Percentiles rank a stretch among this genome's conserved stretches.
Conservation (phyloP, 1,140 invertebrate genomes). For the Drosophila sp. region DNA sequence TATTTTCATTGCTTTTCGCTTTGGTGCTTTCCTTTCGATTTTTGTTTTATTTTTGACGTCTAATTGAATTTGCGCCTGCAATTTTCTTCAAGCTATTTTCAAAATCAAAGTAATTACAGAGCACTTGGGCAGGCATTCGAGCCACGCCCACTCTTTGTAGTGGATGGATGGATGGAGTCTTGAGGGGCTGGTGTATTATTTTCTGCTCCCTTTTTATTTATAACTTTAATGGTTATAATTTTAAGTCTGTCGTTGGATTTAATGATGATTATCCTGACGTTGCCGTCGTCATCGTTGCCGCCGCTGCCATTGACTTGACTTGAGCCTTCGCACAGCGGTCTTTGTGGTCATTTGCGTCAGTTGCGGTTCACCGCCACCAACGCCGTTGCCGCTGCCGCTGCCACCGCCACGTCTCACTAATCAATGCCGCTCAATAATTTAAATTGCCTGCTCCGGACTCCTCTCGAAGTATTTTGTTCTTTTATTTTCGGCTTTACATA, state of each 20-base stretch:
- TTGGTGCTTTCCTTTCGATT: background rate
- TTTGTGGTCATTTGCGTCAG: conserved; percentile 63
- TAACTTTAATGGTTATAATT: conserved; percentile 79
- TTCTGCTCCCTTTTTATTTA: conserved; percentile 65
- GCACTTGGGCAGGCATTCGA: conserved; percentile 31
- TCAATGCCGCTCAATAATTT: conserved; percentile 76
- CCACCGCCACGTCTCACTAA: conserved; percentile 25
- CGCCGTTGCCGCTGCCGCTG: too few species aligned
- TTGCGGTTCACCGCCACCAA: conserved; percentile 16
- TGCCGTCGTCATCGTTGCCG: background rate
- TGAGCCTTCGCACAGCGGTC: conserved; percentile 21
- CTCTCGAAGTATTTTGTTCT: conserved; percentile 40
- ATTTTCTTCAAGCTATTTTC: conserved; percentile 47
- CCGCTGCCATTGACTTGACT: too few species aligned
- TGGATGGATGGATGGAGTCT: conserved; percentile 16
- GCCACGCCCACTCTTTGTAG: conserved; percentile 45
- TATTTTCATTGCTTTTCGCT: too few species aligned
- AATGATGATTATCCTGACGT: conserved; percentile 72
- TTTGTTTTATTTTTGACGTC: conserved; percentile 1
- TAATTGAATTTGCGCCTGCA: conserved; percentile 55
- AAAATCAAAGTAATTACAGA: conserved; percentile 73
- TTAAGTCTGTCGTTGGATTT: conserved; percentile 72
- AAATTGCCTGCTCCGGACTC: conserved; percentile 46
- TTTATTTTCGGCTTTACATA: conserved; percentile 50
- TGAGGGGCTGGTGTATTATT: conserved; percentile 10